These are phyloP conservation scores for Chrysomallon squamiferum DNA, from an alignment of 1,140 invertebrate species.

Conservation along the genomic window DNA sequence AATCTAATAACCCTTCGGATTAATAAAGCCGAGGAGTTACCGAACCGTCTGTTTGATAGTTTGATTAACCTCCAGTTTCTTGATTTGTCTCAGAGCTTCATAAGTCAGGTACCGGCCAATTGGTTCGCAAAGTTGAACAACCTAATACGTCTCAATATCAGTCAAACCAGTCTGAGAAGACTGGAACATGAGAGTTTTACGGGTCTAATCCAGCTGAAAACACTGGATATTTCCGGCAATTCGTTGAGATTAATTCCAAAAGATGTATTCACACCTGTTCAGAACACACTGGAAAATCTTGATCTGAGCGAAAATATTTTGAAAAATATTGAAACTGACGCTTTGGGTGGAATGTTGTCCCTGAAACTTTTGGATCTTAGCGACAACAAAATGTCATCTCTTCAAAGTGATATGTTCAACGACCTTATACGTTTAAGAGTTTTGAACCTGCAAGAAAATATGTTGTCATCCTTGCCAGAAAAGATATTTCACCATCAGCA, in stretches of 20 bases:
- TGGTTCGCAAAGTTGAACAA: slow-evolving; percentile 16
- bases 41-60: slow-evolving; percentile 1
- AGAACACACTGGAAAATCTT: slow-evolving; percentile 8
- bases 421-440: slow-evolving; percentile 6
- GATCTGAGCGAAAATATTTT: slow-evolving; percentile 13
- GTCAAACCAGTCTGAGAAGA: slow-evolving; percentile 2
- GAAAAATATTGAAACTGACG: background rate
- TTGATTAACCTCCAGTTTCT: slow-evolving; percentile 11
- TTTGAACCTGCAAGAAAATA: slow-evolving; percentile 12
- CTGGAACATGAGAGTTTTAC: slow-evolving; percentile 7
- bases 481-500: slow-evolving; percentile 11
- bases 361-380: slow-evolving; percentile 14
- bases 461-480: slow-evolving; percentile 13
- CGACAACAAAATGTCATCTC: slow-evolving; percentile 9
- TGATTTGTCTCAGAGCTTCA: slow-evolving; percentile 10
- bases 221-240: slow-evolving; percentile 17
- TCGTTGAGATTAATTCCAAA: background rate
- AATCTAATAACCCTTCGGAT: slow-evolving; percentile 12
- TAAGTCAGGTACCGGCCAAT: slow-evolving; percentile 3
- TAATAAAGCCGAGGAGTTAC: slow-evolving; percentile 4
- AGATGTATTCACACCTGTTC: slow-evolving; percentile 6
- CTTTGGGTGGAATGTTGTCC: background rate
- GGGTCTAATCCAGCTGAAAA: slow-evolving; percentile 9
- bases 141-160: slow-evolving; percentile 12
- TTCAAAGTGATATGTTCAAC: slow-evolving; percentile 10